Percentiles rank a stretch among this genome's conserved stretches.
phyloP scores from a whole-genome alignment of 1,140 invertebrate species.

The Campoletis sonorensis region DNA sequence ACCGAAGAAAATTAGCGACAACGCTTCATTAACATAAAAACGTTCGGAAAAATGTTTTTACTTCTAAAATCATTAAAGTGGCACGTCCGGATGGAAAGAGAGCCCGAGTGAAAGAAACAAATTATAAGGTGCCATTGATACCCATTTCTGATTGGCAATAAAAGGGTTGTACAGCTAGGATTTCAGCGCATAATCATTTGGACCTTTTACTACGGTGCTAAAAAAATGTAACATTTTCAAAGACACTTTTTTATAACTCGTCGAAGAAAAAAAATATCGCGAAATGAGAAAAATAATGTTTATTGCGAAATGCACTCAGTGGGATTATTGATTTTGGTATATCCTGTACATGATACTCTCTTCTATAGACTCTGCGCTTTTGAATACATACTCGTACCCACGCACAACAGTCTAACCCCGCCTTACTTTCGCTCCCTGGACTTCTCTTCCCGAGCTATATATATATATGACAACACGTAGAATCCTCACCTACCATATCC shows the following conservation, averaged over 20 bases:
- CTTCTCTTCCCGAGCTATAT: constrained; percentile 26
- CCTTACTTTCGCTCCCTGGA: constrained; percentile 33
- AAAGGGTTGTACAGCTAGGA: no score
- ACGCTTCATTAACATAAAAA: no score
- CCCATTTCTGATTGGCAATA: not conserved
- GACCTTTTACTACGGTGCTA: no score
- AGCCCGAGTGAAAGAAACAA: no score
- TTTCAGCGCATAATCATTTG: no score
- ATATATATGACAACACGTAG: not conserved
- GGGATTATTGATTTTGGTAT: constrained; percentile 14
- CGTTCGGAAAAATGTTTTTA: no score
- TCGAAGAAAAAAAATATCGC: not conserved
- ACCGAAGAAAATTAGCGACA: no score
- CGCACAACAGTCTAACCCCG: constrained; percentile 30
- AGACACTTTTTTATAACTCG: not conserved
- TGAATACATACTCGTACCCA: constrained; percentile 23
- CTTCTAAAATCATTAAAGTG: no score
- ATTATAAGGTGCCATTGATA: not conserved
- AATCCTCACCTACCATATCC: not conserved
- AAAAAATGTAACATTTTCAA: not conserved
- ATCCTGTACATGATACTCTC: constrained; percentile 23
- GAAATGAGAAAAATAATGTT: not conserved
- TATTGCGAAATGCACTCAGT: not conserved
- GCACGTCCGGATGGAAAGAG: no score
- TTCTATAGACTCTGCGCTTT: not conserved